Evolutionary conservation across 2,888 invertebrate genomes (phyloP).

Genomic region (Pilophorus perplexus): DNA sequence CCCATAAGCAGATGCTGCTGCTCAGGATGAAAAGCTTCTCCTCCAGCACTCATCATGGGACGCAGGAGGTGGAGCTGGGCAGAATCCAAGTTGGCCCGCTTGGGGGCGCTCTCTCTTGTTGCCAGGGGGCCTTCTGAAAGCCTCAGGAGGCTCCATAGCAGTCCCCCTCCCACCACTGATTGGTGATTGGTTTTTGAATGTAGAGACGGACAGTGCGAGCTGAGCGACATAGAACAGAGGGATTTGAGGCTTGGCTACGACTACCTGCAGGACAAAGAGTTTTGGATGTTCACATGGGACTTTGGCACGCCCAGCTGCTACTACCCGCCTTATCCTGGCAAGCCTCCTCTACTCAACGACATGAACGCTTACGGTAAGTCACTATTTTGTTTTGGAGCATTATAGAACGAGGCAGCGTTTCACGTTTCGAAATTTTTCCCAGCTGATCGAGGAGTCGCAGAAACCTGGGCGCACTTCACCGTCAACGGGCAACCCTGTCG

Average conservation of each 20-base stretch:
- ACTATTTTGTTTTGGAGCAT: no score
- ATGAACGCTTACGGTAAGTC: conserved; percentile 31
- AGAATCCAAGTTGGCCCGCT: no score
- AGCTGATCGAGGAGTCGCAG: conserved; percentile 44
- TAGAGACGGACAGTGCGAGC: conserved; percentile 62
- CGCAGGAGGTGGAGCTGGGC: no score
- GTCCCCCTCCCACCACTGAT: no score
- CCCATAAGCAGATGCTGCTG: no score
- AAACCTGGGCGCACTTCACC: conserved; percentile 70
- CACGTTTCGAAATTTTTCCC: neutral
- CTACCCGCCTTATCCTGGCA: conserved; percentile 46
- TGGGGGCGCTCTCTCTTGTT: no score
- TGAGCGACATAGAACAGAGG: conserved; percentile 74
- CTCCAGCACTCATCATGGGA: no score
- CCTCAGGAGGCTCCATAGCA: no score
- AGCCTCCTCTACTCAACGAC: conserved; percentile 47
- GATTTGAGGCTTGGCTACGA: conserved; percentile 72
- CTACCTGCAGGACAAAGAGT: conserved; percentile 65
- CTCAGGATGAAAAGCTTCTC: no score
- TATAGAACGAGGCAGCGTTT: no score
- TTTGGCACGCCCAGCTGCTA: conserved; percentile 70
- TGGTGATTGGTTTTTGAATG: neutral
- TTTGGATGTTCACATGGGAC: conserved; percentile 76
- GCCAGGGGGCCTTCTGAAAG: no score
- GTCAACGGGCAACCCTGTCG: conserved; percentile 79